phyloP scores from a whole-genome alignment of 2,888 invertebrate genomes.

The Slavum lentiscoides region DNA sequence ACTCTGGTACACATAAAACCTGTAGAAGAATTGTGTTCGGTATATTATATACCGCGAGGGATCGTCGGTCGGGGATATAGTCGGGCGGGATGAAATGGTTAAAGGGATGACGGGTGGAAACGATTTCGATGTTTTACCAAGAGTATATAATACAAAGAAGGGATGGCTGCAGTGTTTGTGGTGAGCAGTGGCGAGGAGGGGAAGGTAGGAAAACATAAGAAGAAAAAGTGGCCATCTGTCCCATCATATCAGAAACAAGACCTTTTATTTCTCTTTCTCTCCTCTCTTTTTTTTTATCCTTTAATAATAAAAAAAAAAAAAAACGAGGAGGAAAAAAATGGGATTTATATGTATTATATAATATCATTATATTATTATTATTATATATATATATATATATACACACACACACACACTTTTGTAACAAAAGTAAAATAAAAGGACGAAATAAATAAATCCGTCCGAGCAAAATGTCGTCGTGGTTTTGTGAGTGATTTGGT shows the following conservation, averaged over 20 bases:
- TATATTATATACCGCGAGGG: background rate
- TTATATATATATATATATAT: too few species aligned
- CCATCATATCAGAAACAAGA: slow-evolving; percentile 42
- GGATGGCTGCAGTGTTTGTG: background rate
- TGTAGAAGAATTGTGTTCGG: background rate
- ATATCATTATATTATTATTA: too few species aligned
- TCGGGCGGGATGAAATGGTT: background rate
- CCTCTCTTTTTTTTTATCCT: slow-evolving; percentile 20
- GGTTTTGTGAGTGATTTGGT: slow-evolving; percentile 4
- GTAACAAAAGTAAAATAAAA: slow-evolving; percentile 13
- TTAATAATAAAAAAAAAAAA: slow-evolving; percentile 24
- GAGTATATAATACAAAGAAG: background rate
- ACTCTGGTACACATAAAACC: slow-evolving; percentile 6
- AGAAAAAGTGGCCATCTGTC: slow-evolving; percentile 24
- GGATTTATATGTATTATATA: slow-evolving; percentile 1
- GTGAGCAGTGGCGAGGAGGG: background rate
- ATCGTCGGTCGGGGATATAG: too few species aligned
- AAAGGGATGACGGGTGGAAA: background rate
- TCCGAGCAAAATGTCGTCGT: slow-evolving; percentile 6
- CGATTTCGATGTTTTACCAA: slow-evolving; percentile 38
- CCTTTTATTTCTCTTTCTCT: slow-evolving; percentile 19
- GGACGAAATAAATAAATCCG: slow-evolving; percentile 43
- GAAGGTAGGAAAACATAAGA: background rate
- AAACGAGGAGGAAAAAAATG: background rate
- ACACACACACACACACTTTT: background rate